Conservation (phyloP, 2,888 invertebrate species). For the Drosophila demipolita region DNA sequence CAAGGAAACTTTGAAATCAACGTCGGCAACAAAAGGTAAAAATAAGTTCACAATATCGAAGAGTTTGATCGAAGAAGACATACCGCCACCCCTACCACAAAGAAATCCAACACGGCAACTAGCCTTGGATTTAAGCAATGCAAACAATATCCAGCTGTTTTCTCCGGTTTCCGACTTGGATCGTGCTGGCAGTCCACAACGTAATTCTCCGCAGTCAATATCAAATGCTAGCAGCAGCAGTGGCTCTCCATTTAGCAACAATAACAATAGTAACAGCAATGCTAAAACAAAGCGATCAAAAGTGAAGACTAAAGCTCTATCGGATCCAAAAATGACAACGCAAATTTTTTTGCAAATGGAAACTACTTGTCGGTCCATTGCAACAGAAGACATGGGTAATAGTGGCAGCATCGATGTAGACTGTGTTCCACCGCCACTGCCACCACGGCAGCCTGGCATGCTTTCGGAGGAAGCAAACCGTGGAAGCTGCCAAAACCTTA, state of each 20-base stretch:
- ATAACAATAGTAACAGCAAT: constrained; percentile 42
- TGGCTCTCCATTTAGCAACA: constrained; percentile 24
- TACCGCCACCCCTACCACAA: constrained; percentile 87
- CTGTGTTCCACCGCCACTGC: constrained; percentile 86
- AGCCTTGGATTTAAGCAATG: constrained; percentile 69
- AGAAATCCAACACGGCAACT: constrained; percentile 85
- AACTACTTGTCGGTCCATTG: constrained; percentile 63
- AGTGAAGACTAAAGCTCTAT: constrained; percentile 84
- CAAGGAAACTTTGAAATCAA: constrained; percentile 76
- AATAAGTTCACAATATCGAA: constrained; percentile 82
- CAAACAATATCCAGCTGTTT: constrained; percentile 51
- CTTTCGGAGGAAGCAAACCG: constrained; percentile 80
- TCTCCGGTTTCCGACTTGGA: constrained; percentile 84
- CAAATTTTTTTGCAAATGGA: constrained; percentile 85
- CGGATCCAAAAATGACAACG: constrained; percentile 85
- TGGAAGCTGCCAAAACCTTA: constrained; percentile 80
- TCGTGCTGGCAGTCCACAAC: constrained; percentile 75
- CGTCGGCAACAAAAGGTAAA: constrained; percentile 73
- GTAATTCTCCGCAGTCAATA: constrained; percentile 53
- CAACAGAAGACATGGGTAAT: constrained; percentile 24
- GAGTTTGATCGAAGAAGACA: constrained; percentile 81
- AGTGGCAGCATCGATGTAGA: constrained; percentile 50
- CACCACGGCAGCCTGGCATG: constrained; percentile 87
- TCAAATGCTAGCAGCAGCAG: constrained; percentile 12
- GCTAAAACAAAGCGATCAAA: constrained; percentile 77